A percentile compares a stretch with the other conserved stretches of the same genome.
phyloP scores from a whole-genome alignment of 2,797 vertebrate genomes.

The Sebastes itinus region DNA sequence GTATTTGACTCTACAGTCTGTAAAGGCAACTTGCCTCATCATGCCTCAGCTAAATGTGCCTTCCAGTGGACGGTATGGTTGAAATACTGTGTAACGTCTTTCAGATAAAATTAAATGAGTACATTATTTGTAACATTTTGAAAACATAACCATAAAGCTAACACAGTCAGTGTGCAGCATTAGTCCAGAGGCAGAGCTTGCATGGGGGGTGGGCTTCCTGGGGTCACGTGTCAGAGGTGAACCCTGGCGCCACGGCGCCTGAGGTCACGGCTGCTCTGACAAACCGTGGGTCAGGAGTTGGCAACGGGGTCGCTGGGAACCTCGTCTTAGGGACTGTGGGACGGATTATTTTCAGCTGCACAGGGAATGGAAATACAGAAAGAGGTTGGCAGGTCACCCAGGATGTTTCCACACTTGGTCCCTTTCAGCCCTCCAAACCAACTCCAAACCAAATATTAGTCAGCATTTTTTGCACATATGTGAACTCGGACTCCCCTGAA shows the following conservation, averaged over 20 bases:
- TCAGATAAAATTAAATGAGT: neutral
- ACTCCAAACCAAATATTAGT: too few species aligned
- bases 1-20: neutral
- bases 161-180: neutral
- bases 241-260: slow-evolving; percentile 61
- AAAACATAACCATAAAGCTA: neutral
- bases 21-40: neutral
- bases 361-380: neutral
- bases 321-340: slow-evolving; percentile 24
- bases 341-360: slow-evolving; percentile 37
- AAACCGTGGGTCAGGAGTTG: slow-evolving; percentile 61
- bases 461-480: too few species aligned
- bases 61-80: too few species aligned
- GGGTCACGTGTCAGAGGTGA: slow-evolving; percentile 66
- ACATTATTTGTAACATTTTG: neutral
- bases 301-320: slow-evolving; percentile 45
- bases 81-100: neutral
- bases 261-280: slow-evolving; percentile 59
- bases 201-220: slow-evolving; percentile 47
- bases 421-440: too few species aligned
- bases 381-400: neutral
- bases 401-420: neutral
- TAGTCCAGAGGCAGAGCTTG: neutral
- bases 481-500: too few species aligned
- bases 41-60: neutral